These are phyloP conservation scores for Perizoma flavofasciatum DNA, from an alignment of 2,888 invertebrate species.

Conservation along the genomic window DNA sequence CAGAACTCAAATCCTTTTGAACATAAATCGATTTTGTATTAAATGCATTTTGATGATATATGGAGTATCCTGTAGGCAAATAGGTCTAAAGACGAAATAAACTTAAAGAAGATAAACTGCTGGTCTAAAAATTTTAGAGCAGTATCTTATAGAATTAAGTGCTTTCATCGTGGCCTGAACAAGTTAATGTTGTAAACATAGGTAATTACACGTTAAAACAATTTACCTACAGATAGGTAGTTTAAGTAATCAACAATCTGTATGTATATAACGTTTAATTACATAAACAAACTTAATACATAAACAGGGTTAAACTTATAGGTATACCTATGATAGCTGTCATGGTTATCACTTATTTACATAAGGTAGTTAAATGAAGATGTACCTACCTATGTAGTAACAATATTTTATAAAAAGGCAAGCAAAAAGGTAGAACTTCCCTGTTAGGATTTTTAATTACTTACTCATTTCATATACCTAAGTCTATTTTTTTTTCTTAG, in stretches of 20 bases:
- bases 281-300: too few species aligned
- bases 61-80: slow-evolving; percentile 7
- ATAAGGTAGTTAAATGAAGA: too few species aligned
- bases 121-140: slow-evolving; percentile 11
- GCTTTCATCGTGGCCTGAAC: slow-evolving; percentile 22
- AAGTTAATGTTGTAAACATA: too few species aligned
- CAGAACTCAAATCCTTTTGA: too few species aligned
- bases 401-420: slow-evolving; percentile 19
- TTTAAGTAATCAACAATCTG: too few species aligned
- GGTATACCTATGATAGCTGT: neutral
- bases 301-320: neutral
- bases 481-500: too few species aligned
- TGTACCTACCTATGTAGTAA: slow-evolving; percentile 8
- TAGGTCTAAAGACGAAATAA: slow-evolving; percentile 10
- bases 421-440: slow-evolving; percentile 9
- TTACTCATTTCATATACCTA: neutral
- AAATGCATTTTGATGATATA: slow-evolving; percentile 18
- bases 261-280: neutral
- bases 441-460: slow-evolving; percentile 9
- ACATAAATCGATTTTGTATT: too few species aligned
- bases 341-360: slow-evolving; percentile 14
- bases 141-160: too few species aligned
- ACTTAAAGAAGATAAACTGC: slow-evolving; percentile 9
- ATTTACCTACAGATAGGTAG: too few species aligned
- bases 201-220: too few species aligned